Evolutionary conservation across 2,888 invertebrate species (phyloP), one percentile per base, ranked within the genome.

Genomic region (Nemotelus nigrinus): DNA sequence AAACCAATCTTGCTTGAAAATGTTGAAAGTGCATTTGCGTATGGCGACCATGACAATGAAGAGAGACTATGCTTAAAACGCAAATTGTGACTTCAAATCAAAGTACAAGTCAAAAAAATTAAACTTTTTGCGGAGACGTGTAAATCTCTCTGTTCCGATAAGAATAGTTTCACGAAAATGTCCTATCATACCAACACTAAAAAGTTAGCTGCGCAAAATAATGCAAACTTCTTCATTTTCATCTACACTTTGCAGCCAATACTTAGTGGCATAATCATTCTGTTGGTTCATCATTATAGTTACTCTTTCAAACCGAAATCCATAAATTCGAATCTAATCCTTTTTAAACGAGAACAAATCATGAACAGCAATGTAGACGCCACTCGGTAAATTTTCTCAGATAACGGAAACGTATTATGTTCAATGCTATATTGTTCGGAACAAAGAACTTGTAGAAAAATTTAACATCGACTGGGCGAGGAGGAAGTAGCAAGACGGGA

Each of bases 301-400:
- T 48, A 47, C 67, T 67, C 50, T 67, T 67, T 47, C 25, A 6
- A 48, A 65, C 65, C 67, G 50, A 47, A 67, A 47, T 67, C 67
- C 67, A 67, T 67, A 67, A 67, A 67, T 67, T 67, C 67, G 67
- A 67, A 67, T 67, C 67, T 45, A 67, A 47, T 67, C 48, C 67
- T 48, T 48, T 67, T 67, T 67, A 48, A 47, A 67, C 48, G 67
- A 25, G 48, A 67, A 67, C 67, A 67, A 47, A 67, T 67, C 67
- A 47, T 47, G 67, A 67, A 67, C 67, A 67, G 45, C 67, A 48
- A 47, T 67, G 60, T 60, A 60, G 60, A 60, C 60, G 41, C 41
- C 60, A 60, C 41, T 47, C 67, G 5, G 45, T 67, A 67, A 67
- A 67, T 67, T 67, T 48, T 48, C 10, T 48, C 43, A 48, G 67